Base-by-base conservation (phyloP, 2,888 invertebrate species). In the Cacoxenus indagator region DNA sequence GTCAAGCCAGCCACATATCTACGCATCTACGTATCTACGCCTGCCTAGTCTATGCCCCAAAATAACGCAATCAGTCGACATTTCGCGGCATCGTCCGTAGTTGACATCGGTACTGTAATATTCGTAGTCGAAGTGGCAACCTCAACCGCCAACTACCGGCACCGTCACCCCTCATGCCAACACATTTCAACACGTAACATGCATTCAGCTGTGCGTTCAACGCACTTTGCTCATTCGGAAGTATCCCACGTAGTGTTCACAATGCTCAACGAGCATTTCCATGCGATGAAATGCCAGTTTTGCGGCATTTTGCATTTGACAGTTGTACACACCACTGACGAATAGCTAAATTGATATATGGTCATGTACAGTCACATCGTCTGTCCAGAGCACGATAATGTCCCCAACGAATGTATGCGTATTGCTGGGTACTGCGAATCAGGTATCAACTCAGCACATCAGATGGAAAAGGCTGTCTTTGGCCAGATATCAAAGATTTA, bases 1-100 rank as follows among this genome's bases (percentile, higher is more conserved):
- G n/a, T n/a, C n/a, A n/a, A n/a, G n/a, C n/a, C n/a, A n/a, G n/a
- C 70, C 69, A 73, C 68, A 71, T 73, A 17, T 31, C 17, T 27
- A 57, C 11, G 27, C 57, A n/a, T 4, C 24, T 27, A 55, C 24
- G 24, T 26, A 48, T 2, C 19, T 19, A 48, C 22, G 19, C 37
- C 37, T 8, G 5, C 11, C 46, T 14, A 6, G 51, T 17, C 9
- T 17, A 51, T 51, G 51, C 51, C 9, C 19, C 48, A 19, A 29
- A 31, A 59, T 59, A 59, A 29, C 31, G 19, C 59, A 59, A 57
- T n/a, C 22, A 57, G 59, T 17, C 59, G 37, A 59, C 37, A 19
- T 59, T 59, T 59, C 59, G 59, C 31, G 59, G 37, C 37, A 54
- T 54, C 19, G 31, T 4, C 8, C 37, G 29, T 59, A 11, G n/a